Conservation (phyloP, 2,113 vertebrate genomes). For the Hydrochoerus hydrochaeris region DNA sequence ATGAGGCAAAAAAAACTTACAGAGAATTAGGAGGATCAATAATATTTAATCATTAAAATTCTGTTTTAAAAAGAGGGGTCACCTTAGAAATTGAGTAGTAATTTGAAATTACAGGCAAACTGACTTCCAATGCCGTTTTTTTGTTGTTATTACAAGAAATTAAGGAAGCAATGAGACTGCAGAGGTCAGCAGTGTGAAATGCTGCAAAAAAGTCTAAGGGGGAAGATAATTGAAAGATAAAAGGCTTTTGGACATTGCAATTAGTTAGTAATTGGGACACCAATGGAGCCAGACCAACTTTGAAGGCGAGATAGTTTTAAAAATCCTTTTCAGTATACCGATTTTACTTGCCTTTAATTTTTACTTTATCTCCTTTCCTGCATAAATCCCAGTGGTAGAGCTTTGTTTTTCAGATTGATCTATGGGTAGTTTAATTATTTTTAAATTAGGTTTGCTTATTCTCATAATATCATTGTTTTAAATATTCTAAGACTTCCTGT, state of each 20-base stretch:
- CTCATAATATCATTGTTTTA: constrained; percentile 9
- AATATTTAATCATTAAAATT: not conserved
- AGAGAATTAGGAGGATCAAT: not conserved
- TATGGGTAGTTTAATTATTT: not conserved
- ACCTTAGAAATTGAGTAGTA: not conserved
- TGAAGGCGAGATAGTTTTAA: not conserved
- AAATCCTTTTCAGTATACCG: not conserved
- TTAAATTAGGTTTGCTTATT: constrained; percentile 27
- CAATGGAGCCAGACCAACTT: not conserved
- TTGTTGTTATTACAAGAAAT: not conserved
- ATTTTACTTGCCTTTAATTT: not conserved
- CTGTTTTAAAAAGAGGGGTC: not conserved
- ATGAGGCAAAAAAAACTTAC: not conserved
- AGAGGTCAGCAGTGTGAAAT: not conserved
- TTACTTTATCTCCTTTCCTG: not conserved
- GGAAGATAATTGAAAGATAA: not conserved
- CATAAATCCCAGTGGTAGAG: not conserved
- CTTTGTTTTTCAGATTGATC: constrained; percentile 23
- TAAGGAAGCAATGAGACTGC: not conserved
- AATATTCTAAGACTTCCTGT: not conserved
- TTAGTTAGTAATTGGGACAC: not conserved
- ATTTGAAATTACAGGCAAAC: not conserved
- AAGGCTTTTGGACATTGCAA: not conserved
- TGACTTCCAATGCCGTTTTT: not conserved
- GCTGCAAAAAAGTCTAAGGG: not conserved